Evolutionary conservation across 1,140 invertebrate genomes (phyloP), one percentile per base, ranked within the genome.

Genomic region (Calliphora vicina): DNA sequence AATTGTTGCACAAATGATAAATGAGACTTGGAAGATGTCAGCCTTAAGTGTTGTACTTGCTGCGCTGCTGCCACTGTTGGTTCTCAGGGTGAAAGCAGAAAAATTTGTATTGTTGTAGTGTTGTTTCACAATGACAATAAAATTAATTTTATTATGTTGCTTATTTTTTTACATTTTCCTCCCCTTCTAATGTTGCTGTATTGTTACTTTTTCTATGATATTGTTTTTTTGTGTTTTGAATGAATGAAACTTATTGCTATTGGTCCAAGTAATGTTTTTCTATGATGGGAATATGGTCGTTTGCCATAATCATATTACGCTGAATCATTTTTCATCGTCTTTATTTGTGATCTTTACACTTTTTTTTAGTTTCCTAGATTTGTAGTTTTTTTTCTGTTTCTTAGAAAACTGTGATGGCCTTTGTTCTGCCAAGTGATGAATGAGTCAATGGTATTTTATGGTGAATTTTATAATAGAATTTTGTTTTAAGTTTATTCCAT

Each of bases 111-210:
- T 80, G 43, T 57, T 61, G 35, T 35, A 15, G 80, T 61, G 26
- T 81, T 80, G 45, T 81, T 57, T 81, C 27, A 25, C 23, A 81
- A 81, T 61, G 80, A 81, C 45, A 81, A 81, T 57, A 57, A 71
- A 35, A 81, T 81, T 81, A 61, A 71, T 81, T 81, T 57, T 27
- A 81, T 81, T 61, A 43, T 29, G 80, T 81, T 61, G 43, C 50
- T 61, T 61, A 43, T 25, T n/a, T 76, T 35, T 78, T 20, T 23
- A 42, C n/a, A 25, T 78, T 78, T 78, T 78, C 10, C 35, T 35
- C 35, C 35, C 35, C 35, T 35, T 2, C 35, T 35, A 35, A 35
- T 23, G 35, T 43, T 57, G 13, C 27, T 26, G n/a, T 57, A 25
- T n/a, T 71, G 12, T 27, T 27, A 17, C 23, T 4, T 35, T 80